A percentile compares a stretch with the other conserved stretches of the same genome.
Conservation (phyloP, 2,113 vertebrate genomes). For the Cinclus cinclus region DNA sequence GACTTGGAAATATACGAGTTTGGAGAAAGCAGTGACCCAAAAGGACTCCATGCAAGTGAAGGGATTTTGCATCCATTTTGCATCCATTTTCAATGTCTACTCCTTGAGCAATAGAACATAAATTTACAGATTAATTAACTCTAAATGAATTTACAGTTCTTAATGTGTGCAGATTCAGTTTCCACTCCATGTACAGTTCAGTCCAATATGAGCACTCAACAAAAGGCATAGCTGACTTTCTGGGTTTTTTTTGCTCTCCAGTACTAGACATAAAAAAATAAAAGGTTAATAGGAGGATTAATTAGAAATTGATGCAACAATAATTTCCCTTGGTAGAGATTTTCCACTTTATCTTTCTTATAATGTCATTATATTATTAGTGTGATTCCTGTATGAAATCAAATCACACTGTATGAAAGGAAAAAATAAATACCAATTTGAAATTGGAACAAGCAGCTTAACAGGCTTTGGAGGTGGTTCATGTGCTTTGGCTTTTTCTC, state of each 20-base stretch:
- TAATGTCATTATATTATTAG: conserved; percentile 13
- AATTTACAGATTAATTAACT: not conserved
- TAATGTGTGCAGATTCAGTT: not conserved
- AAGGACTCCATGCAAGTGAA: not conserved
- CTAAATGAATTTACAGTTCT: not conserved
- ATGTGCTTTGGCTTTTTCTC: not conserved
- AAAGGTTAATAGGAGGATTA: not conserved
- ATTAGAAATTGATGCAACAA: not conserved
- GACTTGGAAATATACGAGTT: not conserved
- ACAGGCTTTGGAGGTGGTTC: not conserved
- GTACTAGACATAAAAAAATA: not conserved
- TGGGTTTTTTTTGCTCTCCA: not conserved
- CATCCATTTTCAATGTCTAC: not conserved
- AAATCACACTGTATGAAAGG: not conserved
- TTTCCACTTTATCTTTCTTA: not conserved
- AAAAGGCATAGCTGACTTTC: not conserved
- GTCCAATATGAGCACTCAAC: not conserved
- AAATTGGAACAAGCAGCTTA: conserved; percentile 31
- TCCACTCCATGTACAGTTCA: not conserved
- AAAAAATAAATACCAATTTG: conserved; percentile 29
- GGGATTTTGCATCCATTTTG: too few relatives aligned
- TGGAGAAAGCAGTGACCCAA: not conserved
- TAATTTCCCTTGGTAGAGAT: not conserved
- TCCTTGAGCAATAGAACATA: not conserved
- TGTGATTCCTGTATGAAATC: conserved; percentile 19